phyloP scores from a whole-genome alignment of 2,113 vertebrate species.

The Acanthochromis polyacanthus region DNA sequence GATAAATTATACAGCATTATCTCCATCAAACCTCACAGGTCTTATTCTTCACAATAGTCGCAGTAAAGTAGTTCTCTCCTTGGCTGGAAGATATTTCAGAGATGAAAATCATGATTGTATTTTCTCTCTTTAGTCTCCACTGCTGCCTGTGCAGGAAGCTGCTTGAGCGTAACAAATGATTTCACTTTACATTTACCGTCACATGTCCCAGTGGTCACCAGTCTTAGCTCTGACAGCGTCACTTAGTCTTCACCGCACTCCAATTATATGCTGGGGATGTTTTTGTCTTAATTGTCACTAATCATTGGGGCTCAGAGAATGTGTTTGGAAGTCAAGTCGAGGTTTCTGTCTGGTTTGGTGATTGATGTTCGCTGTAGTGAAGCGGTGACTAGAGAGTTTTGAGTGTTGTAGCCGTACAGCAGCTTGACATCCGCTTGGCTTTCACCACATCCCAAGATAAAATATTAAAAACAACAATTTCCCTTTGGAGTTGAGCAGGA shows the following conservation, averaged over 20 bases:
- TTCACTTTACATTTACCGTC: constrained; percentile 57
- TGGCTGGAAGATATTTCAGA: constrained; percentile 1
- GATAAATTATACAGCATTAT: constrained; percentile 22
- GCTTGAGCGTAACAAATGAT: constrained; percentile 48
- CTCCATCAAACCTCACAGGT: constrained; percentile 9
- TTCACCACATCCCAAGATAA: constrained; percentile 38
- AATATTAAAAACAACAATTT: constrained; percentile 58
- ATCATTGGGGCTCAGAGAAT: constrained; percentile 37
- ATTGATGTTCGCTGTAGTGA: constrained; percentile 42
- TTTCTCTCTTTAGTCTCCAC: constrained; percentile 18
- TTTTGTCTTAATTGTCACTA: constrained; percentile 58
- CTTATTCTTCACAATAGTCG: neutral
- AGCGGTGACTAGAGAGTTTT: constrained; percentile 31
- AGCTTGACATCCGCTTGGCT: constrained; percentile 42
- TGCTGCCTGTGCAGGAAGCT: constrained; percentile 24
- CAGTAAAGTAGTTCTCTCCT: constrained; percentile 14
- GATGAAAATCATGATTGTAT: neutral
- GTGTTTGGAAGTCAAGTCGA: constrained; percentile 35
- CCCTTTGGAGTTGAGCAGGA: constrained; percentile 8
- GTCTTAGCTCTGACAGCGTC: constrained; percentile 55
- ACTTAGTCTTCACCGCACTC: constrained; percentile 37
- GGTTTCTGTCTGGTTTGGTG: constrained; percentile 31
- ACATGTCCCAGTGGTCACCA: constrained; percentile 46
- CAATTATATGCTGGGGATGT: constrained; percentile 54
- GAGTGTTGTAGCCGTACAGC: constrained; percentile 29